phyloP scores from a whole-genome alignment of 2,888 invertebrate species.

The Chirona hameri region DNA sequence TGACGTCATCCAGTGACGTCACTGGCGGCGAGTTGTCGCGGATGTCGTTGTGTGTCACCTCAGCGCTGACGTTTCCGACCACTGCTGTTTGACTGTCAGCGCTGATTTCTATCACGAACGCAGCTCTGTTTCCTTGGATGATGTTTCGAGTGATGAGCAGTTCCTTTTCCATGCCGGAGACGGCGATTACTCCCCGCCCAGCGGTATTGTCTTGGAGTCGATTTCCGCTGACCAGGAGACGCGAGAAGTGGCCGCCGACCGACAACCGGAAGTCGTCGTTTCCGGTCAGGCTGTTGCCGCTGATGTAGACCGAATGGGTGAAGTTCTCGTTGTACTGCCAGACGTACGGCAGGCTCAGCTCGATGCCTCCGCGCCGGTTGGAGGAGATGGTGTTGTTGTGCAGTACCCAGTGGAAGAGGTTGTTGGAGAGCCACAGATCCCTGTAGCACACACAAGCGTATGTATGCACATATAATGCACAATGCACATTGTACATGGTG shows the following conservation, averaged over 20 bases:
- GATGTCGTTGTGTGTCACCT: constrained; percentile 72
- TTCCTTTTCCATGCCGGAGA: constrained; percentile 95
- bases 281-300: constrained; percentile 79
- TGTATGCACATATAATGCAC: too few relatives aligned
- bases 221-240: constrained; percentile 80
- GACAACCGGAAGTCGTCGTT: constrained; percentile 80
- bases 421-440: constrained; percentile 92
- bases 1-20: constrained; percentile 50
- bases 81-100: constrained; percentile 92
- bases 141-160: constrained; percentile 75
- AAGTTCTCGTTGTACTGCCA: constrained; percentile 28
- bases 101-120: constrained; percentile 78
- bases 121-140: constrained; percentile 73
- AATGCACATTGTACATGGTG: too few relatives aligned
- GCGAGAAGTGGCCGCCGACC: constrained; percentile 90
- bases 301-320: constrained; percentile 82
- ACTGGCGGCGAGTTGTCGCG: constrained; percentile 56
- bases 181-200: constrained; percentile 64
- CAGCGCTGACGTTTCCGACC: constrained; percentile 74
- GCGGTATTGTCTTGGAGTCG: constrained; percentile 71
- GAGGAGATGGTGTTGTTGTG: constrained; percentile 81
- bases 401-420: constrained; percentile 91
- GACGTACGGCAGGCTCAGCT: constrained; percentile 85
- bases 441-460: constrained; percentile 48
- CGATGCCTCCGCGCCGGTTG: constrained; percentile 81